These are phyloP conservation scores for Zonotrichia leucophrys DNA, from an alignment of 2,113 vertebrate genomes.

Conservation along the genomic window DNA sequence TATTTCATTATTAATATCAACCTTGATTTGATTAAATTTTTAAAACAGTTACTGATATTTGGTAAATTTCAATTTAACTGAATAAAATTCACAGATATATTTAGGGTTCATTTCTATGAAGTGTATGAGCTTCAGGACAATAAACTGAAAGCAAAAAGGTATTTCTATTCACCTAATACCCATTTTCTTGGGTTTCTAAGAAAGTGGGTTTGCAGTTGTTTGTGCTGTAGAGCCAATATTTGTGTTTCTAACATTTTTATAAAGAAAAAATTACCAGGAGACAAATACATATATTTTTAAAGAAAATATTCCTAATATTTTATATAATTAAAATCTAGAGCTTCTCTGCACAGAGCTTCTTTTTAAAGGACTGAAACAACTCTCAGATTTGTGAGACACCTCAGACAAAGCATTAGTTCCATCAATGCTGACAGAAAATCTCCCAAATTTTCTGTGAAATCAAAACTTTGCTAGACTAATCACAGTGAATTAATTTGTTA, in stretches of 20 bases:
- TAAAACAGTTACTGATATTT: background rate
- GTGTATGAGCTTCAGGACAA: background rate
- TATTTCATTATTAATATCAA: background rate
- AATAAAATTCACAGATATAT: background rate
- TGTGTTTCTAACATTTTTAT: background rate
- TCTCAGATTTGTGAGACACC: background rate
- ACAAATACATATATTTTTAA: background rate
- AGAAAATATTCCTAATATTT: background rate
- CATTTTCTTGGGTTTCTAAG: background rate
- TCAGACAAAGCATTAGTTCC: fast-evolving
- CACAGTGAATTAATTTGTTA: background rate
- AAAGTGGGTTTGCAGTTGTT: background rate
- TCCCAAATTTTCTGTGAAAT: background rate
- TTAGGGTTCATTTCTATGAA: background rate
- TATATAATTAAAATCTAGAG: background rate
- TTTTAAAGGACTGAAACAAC: background rate
- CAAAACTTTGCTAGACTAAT: background rate
- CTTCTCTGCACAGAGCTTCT: background rate
- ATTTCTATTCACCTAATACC: background rate
- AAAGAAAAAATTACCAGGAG: background rate
- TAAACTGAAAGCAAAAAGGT: background rate
- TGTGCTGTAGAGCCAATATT: fast-evolving
- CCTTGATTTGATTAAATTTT: background rate
- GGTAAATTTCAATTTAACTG: background rate
- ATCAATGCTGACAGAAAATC: background rate